phyloP scores from a whole-genome alignment of 2,888 invertebrate species.

The Choristoneura rosaceana region DNA sequence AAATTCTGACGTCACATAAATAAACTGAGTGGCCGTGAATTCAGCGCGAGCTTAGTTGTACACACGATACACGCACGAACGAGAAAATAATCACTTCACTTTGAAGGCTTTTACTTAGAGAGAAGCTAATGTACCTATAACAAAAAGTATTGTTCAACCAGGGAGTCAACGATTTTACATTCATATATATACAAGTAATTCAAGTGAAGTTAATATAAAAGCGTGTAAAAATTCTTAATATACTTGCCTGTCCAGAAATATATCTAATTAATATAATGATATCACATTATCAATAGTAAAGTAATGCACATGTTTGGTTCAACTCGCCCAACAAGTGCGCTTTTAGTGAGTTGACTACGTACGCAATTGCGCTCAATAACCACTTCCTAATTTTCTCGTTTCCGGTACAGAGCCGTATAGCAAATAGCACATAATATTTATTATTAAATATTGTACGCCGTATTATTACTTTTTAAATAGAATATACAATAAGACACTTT shows the following conservation, averaged over 20 bases:
- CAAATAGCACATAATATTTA: background rate
- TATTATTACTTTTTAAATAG: too few species aligned
- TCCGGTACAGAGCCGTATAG: slow-evolving; percentile 60
- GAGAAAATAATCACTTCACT: slow-evolving; percentile 2
- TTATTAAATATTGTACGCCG: background rate
- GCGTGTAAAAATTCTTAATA: too few species aligned
- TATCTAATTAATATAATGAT: background rate
- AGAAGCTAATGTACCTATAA: background rate
- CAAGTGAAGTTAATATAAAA: too few species aligned
- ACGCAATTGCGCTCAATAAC: slow-evolving; percentile 78
- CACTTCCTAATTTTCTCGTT: slow-evolving; percentile 82
- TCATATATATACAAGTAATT: too few species aligned
- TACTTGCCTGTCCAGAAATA: too few species aligned
- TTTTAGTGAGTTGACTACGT: slow-evolving; percentile 53
- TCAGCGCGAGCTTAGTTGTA: background rate
- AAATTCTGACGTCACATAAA: slow-evolving; percentile 1
- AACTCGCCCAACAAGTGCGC: slow-evolving; percentile 42
- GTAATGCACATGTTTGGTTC: slow-evolving; percentile 10
- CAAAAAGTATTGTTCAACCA: background rate
- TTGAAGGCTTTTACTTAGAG: background rate
- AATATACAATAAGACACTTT: too few species aligned
- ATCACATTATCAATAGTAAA: slow-evolving; percentile 8
- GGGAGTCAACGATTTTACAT: background rate
- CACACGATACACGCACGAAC: background rate
- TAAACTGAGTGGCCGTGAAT: slow-evolving; percentile 2